Conservation (phyloP, 2,113 vertebrate genomes). For the Columbina picui region DNA sequence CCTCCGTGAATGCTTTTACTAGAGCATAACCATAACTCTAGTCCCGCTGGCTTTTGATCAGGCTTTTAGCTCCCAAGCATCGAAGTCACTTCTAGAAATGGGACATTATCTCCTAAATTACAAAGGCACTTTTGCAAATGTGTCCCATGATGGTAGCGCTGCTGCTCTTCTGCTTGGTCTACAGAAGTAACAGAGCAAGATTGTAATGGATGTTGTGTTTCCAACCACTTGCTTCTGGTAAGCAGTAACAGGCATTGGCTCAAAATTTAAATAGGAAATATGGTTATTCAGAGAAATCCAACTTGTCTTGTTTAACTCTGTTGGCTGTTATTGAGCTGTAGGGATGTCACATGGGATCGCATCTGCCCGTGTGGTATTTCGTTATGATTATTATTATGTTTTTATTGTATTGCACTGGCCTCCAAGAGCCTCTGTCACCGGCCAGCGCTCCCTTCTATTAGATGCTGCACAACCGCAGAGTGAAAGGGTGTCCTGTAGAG, state of each 20-base stretch:
- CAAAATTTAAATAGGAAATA: background rate
- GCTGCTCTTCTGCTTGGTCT: background rate
- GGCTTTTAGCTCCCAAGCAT: background rate
- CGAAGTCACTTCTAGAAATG: background rate
- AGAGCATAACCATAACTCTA: background rate
- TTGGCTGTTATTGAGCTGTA: fast-evolving
- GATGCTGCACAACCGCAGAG: background rate
- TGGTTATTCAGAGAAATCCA: background rate
- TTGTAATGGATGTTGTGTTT: background rate
- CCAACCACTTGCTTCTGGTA: background rate
- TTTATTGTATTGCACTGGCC: background rate
- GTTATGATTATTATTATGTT: fast-evolving
- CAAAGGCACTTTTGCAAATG: background rate
- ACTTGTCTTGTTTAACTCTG: background rate
- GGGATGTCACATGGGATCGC: background rate
- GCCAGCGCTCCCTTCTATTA: background rate
- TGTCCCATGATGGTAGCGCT: background rate
- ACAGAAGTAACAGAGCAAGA: background rate
- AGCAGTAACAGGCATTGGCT: background rate
- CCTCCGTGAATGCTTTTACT: background rate
- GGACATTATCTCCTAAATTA: background rate
- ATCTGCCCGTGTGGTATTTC: background rate
- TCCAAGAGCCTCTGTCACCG: background rate
- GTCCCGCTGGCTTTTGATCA: background rate
- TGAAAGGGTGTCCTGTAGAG: background rate